phyloP scores from a whole-genome alignment of 2,888 invertebrate genomes.

The Lobophora halterata region DNA sequence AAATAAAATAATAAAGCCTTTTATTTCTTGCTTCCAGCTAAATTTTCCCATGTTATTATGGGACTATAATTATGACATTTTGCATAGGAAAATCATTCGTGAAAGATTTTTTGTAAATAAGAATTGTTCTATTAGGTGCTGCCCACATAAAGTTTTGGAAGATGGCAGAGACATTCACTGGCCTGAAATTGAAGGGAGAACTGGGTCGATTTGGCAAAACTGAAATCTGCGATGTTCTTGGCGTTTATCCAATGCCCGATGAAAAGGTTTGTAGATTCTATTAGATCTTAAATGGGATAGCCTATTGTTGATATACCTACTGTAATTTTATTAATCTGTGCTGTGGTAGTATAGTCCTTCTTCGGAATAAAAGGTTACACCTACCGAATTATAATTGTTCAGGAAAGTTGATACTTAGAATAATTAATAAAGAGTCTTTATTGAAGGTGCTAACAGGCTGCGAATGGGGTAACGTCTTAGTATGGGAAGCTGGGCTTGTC shows the following conservation, averaged over 20 bases:
- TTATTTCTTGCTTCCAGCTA: no score
- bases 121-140: constrained; percentile 66
- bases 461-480: constrained; percentile 94
- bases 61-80: no score
- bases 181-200: constrained; percentile 92
- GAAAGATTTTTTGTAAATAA: no score
- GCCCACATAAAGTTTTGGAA: constrained; percentile 96
- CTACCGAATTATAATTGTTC: no score
- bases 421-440: no score
- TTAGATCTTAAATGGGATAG: constrained; percentile 4
- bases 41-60: no score
- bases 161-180: constrained; percentile 94
- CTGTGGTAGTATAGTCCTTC: no score
- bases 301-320: neutral
- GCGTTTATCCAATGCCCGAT: constrained; percentile 92
- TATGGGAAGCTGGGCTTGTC: constrained; percentile 95
- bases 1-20: no score
- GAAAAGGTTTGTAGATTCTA: constrained; percentile 84
- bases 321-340: neutral
- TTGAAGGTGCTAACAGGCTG: constrained; percentile 89
- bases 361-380: no score
- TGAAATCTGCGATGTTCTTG: constrained; percentile 93
- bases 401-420: no score
- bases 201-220: constrained; percentile 96
- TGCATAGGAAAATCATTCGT: no score